Evolutionary conservation across 2,888 invertebrate species (phyloP).

Genomic region (Sthenelais limicola): DNA sequence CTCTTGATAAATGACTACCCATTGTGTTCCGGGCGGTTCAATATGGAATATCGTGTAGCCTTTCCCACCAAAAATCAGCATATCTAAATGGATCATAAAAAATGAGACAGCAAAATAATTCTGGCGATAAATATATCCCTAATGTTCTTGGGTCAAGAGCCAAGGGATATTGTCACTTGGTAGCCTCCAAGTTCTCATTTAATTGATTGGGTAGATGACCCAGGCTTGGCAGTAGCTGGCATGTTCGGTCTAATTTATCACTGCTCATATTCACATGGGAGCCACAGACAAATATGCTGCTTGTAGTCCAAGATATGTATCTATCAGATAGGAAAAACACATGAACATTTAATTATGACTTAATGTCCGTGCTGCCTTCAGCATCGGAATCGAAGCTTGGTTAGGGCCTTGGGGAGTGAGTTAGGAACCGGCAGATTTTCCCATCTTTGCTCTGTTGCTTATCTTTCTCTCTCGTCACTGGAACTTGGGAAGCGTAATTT

Average conservation of each 20-base stretch:
- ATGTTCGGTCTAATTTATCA: conserved; percentile 33
- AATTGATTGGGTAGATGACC: conserved; percentile 39
- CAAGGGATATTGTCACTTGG: conserved; percentile 32
- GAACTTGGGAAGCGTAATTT: too few species aligned
- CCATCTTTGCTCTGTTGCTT: too few species aligned
- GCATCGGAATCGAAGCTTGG: too few species aligned
- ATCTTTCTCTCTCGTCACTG: too few species aligned
- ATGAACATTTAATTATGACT: conserved; percentile 38
- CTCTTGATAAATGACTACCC: too few species aligned
- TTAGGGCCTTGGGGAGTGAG: too few species aligned
- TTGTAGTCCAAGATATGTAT: conserved; percentile 26
- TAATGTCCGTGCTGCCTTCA: conserved; percentile 22
- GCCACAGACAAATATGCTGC: conserved; percentile 29
- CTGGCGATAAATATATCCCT: conserved; percentile 29
- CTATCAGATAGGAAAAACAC: conserved; percentile 36
- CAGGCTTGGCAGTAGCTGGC: conserved; percentile 1
- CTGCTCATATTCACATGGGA: conserved; percentile 12
- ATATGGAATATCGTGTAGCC: too few species aligned
- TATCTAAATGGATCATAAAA: too few species aligned
- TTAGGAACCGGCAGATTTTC: too few species aligned
- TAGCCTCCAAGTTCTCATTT: conserved; percentile 19
- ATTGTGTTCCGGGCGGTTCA: too few species aligned
- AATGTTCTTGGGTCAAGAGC: conserved; percentile 20
- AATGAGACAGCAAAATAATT: too few species aligned
- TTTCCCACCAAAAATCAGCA: too few species aligned